Base-by-base conservation (phyloP, 2,113 vertebrate genomes). In the Halcyon malimbica region DNA sequence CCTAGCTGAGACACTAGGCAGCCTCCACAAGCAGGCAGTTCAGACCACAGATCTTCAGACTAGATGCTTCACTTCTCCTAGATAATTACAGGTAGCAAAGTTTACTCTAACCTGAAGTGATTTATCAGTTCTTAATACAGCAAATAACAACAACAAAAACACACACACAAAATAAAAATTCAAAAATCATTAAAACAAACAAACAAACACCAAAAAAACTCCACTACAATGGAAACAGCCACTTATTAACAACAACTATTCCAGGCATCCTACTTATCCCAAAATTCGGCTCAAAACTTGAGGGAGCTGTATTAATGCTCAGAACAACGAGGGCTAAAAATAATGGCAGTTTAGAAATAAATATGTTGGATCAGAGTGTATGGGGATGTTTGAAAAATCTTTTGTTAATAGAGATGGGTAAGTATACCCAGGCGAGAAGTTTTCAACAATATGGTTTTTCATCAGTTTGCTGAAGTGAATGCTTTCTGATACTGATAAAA, bases 11-110 rank as follows among this genome's bases (percentile, higher is more conserved):
- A 41, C 53, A 53, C 14, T 25, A 12, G 25, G 46, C 23, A 82
- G 9, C 42, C 21, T 74, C 44, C 1, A 0, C 0, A 2, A 48
- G n/a, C 44, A 2, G 59, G 50, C 41, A 82, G 26, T 16, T 84
- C 59, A 64, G 50, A 42, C 6, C 33, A 41, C 26, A 2, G 2
- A 19, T 42, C 69, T 74, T 37, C 41, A 82, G 25, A 24, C 21
- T 19, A 42, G 35, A 17, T 39, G 13, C 9, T 16, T 88, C 4
- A 2, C 11, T 62, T 60, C 25, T 89, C 73, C 21, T 23, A 42
- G 10, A 8, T 24, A 50, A 25, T 53, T 75, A 48, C 29, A 65
- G 25, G 26, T 10, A 85, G 8, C 15, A 25, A 31, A 69, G 16
- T 13, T 70, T 29, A 25, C 64, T 85, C 13, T 77, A 23, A 56